Conservation (phyloP, 2,113 vertebrate genomes). For the Gasterosteus aculeatus region DNA sequence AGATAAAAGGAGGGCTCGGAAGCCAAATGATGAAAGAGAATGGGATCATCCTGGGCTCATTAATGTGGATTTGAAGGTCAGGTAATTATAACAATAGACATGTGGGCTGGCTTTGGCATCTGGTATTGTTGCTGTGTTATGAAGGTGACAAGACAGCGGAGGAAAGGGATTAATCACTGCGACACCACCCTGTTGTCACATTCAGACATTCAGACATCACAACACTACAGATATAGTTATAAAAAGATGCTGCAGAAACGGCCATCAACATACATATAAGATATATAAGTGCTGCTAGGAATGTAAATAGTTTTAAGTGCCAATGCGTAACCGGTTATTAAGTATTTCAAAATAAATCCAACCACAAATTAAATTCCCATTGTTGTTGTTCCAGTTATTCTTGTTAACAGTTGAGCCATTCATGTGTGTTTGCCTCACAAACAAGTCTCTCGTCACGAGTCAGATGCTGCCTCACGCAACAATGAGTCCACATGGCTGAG, state of each 20-base stretch:
- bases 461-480: background rate
- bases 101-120: slow-evolving; percentile 76
- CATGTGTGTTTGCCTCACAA: background rate
- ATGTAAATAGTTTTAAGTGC: slow-evolving; percentile 33
- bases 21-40: slow-evolving; percentile 79
- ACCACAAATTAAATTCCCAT: slow-evolving; percentile 6
- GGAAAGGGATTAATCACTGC: slow-evolving; percentile 76
- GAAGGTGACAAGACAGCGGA: slow-evolving; percentile 66
- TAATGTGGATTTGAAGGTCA: slow-evolving; percentile 84
- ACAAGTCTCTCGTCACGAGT: background rate
- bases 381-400: background rate
- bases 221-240: slow-evolving; percentile 35
- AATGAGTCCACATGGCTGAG: background rate
- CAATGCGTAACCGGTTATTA: slow-evolving; percentile 6
- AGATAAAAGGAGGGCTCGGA: slow-evolving; percentile 78
- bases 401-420: background rate
- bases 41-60: slow-evolving; percentile 78
- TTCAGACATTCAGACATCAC: slow-evolving; percentile 71
- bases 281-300: slow-evolving; percentile 31
- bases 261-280: slow-evolving; percentile 4
- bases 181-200: slow-evolving; percentile 69
- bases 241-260: slow-evolving; percentile 50
- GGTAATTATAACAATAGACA: slow-evolving; percentile 77
- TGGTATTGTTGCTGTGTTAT: slow-evolving; percentile 79
- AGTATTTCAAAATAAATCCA: slow-evolving; percentile 26